These are phyloP conservation scores for Sarcoramphus papa DNA, from an alignment of 2,797 vertebrate species.

Conservation along the genomic window DNA sequence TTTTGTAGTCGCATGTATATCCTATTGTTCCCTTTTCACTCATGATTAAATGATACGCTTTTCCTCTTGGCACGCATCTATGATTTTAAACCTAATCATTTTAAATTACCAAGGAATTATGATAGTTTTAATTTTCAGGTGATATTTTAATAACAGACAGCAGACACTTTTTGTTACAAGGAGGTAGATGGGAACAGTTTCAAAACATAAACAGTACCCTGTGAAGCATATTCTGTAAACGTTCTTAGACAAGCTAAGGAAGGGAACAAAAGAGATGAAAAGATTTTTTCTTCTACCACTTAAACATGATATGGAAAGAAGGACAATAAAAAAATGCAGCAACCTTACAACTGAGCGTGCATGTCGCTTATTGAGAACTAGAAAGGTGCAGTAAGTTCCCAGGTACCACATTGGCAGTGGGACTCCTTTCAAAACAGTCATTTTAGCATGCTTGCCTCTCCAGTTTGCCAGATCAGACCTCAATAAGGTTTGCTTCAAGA, in stretches of 20 bases:
- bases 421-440: background rate
- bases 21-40: background rate
- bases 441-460: background rate
- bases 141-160: background rate
- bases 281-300: background rate
- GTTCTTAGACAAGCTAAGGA: background rate
- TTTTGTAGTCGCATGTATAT: fast-evolving
- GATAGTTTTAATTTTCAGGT: background rate
- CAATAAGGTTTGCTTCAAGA: background rate
- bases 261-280: background rate
- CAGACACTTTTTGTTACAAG: background rate
- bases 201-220: background rate
- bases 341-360: too few species aligned
- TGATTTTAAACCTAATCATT: background rate
- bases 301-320: background rate
- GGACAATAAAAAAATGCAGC: background rate
- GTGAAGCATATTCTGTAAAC: background rate
- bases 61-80: background rate
- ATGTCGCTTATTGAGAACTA: background rate
- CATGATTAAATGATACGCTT: background rate
- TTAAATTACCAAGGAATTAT: background rate
- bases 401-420: fast-evolving
- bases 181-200: background rate
- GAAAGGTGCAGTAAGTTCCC: background rate
- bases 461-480: background rate